Base-by-base conservation (phyloP, 2,888 invertebrate genomes). In the Apamea monoglypha region DNA sequence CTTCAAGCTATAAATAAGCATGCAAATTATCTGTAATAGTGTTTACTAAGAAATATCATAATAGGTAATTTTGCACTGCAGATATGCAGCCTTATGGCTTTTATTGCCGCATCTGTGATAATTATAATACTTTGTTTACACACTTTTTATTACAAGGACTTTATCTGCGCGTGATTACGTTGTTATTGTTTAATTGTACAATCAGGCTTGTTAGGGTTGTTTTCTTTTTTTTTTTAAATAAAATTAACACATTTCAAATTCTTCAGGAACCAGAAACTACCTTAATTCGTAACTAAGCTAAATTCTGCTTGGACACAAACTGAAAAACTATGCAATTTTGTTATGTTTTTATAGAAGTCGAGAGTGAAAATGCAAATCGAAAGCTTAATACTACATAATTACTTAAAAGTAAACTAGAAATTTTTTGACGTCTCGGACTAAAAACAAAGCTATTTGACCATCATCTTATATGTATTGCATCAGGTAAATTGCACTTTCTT, bases 401-500 rank as follows among this genome's bases (percentile, higher is more conserved):
- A n/a, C n/a, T n/a, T n/a, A n/a, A 56, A 40, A 53, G 8, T 16
- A 16, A 36, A 61, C 44, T 3, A 21, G 29, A 40, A 72, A 40
- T 5, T 16, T 0, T 18, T 44, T 8, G 2, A 8, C 5, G 12
- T 18, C 18, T 0, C 8, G 5, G 2, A 32, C 40, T 2, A 67
- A 75, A 75, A 40, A 40, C 18, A 14, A n/a, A n/a, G 3, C 1
- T 16, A 47, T 36, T 63, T 40, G 47, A 53, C 21, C 29, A 40
- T 70, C 44, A 18, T 56, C 12, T n/a, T 36, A 53, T 29, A 44
- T 29, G 47, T 44, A 73, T 73, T 84, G 29, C 73, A 64, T 79
- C 72, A 82, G 47, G 32, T 53, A 50, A 64, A 79, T 70, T 69
- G 8, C 69, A 84, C 82, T 84, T 84, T 82, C 79, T 61, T 61